Evolutionary conservation across 1,140 invertebrate species (phyloP).

Genomic region (Wasmannia auropunctata): DNA sequence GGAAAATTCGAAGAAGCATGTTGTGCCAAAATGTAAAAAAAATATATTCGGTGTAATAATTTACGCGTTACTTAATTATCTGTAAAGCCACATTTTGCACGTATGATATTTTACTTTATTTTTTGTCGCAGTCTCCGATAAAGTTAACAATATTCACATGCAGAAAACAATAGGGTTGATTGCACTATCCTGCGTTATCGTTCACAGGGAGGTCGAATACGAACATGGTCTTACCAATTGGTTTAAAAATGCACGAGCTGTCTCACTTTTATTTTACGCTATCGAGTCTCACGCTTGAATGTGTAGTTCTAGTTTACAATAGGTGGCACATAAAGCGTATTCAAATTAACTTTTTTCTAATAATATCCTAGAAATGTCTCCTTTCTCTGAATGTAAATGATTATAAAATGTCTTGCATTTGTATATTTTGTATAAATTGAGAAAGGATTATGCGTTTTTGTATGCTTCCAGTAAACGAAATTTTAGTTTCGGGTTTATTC

Average conservation of each 20-base stretch:
- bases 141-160: not conserved
- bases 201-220: not conserved
- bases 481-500: not conserved
- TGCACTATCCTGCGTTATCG: not conserved
- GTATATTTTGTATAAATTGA: not conserved
- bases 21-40: not conserved
- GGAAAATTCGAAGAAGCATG: not conserved
- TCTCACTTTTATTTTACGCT: not conserved
- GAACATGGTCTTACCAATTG: conserved; percentile 22
- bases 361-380: not conserved
- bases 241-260: not conserved
- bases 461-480: not conserved
- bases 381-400: not conserved
- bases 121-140: not conserved
- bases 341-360: not conserved
- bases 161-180: conserved; percentile 31
- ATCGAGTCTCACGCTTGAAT: not conserved
- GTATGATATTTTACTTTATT: not conserved
- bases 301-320: not conserved
- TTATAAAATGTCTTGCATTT: not conserved
- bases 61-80: not conserved
- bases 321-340: not conserved
- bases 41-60: not conserved
- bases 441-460: too few relatives aligned
- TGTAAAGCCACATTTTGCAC: not conserved